A percentile compares a stretch with the other conserved stretches of the same genome.
phyloP scores from a whole-genome alignment of 2,113 vertebrate species.

The Hemichromis elongatus region DNA sequence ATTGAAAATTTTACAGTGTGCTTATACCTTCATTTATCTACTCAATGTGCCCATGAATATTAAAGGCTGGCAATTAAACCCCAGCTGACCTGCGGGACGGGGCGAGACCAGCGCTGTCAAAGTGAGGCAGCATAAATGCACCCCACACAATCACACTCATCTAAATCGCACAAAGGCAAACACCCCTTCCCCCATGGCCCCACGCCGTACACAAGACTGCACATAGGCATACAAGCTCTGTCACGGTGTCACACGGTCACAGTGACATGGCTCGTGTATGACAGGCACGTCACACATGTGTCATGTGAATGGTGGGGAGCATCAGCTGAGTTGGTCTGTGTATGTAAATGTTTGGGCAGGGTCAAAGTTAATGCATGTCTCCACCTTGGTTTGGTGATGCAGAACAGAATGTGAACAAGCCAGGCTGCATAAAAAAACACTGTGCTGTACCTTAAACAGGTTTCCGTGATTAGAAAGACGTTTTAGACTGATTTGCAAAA shows the following conservation, averaged over 20 bases:
- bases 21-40: constrained; percentile 79
- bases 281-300: constrained; percentile 50
- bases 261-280: constrained; percentile 24
- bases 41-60: constrained; percentile 76
- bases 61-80: constrained; percentile 78
- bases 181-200: background rate
- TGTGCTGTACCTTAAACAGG: background rate
- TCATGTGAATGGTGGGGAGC: constrained; percentile 50
- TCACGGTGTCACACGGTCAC: constrained; percentile 46
- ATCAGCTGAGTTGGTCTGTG: constrained; percentile 32
- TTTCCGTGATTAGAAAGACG: background rate
- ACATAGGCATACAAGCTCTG: constrained; percentile 3
- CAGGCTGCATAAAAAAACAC: background rate
- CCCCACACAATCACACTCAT: constrained; percentile 24
- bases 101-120: constrained; percentile 46
- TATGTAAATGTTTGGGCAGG: constrained; percentile 60
- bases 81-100: constrained; percentile 63
- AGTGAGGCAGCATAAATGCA: constrained; percentile 35
- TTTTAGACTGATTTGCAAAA: background rate
- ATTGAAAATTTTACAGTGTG: constrained; percentile 75
- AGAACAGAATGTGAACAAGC: constrained; percentile 14
- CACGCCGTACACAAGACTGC: constrained; percentile 4
- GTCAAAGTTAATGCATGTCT: constrained; percentile 59
- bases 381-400: constrained; percentile 49
- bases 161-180: constrained; percentile 1